phyloP scores from a whole-genome alignment of 2,113 vertebrate species.

The Nicator chloris region DNA sequence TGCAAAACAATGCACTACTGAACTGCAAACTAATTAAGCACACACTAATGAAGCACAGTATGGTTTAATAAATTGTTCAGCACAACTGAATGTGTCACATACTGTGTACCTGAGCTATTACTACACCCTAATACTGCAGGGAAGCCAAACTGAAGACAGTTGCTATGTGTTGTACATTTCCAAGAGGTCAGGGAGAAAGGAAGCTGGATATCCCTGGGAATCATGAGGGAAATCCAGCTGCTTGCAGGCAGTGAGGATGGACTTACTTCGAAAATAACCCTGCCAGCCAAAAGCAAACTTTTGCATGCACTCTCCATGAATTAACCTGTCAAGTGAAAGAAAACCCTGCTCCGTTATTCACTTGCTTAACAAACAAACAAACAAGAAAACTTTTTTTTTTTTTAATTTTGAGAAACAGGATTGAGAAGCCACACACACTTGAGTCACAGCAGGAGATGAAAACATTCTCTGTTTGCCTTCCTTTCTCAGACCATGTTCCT shows the following conservation, averaged over 20 bases:
- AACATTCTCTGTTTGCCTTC: background rate
- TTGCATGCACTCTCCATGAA: background rate
- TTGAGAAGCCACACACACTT: background rate
- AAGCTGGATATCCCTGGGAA: background rate
- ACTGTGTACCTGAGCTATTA: background rate
- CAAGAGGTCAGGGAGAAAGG: background rate
- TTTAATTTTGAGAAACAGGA: background rate
- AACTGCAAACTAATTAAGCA: background rate
- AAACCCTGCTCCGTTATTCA: background rate
- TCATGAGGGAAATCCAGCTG: background rate
- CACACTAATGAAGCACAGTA: background rate
- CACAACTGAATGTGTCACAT: background rate
- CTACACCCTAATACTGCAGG: background rate
- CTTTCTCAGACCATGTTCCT: background rate
- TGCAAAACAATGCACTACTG: background rate
- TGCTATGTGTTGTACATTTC: background rate
- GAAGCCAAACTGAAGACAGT: background rate
- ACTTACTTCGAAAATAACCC: background rate
- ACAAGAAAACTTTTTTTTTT: too few species aligned
- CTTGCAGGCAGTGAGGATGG: background rate
- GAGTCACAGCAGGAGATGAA: background rate
- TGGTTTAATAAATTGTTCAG: background rate
- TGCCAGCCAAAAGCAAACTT: background rate
- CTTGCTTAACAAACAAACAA: background rate
- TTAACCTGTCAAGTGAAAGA: background rate